Base-by-base conservation (phyloP, 1,140 invertebrate species). In the Leptopilina clavipes region DNA sequence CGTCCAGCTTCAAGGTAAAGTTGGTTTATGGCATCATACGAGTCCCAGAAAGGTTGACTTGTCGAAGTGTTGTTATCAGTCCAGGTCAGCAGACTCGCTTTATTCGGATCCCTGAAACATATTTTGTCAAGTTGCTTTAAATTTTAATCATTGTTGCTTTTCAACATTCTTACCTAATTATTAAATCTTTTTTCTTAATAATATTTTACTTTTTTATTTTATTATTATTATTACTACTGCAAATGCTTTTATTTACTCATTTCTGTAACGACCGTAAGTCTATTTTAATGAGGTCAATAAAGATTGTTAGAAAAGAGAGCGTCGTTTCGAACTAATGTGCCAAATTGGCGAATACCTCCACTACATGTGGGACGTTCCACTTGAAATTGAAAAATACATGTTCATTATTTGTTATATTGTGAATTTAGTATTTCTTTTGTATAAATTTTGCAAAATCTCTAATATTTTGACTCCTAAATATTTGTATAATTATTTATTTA, bases 21-120 rank as follows among this genome's bases (percentile, higher is more conserved):
- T 87, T 97, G 96, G 89, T 97, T 97, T 83, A 96, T 95, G 73
- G 95, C 94, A 86, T 97, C 96, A 85, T 97, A 97, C 0, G 94
- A 94, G 86, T 97, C 96, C 96, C 96, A 97, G 82, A 95, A 96
- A 7, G 94, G 95, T 73, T 90, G 86, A 76, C 89, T 90, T 73
- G 40, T 82, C n/a, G 73, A 70, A 14, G 75, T 77, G 72, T 65
- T 77, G 19, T 83, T 76, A 19, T 72, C 48, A 40, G 73, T 73
- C 44, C 85, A 78, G 31, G 44, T 79, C 52, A 83, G 77, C 22
- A 84, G 85, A 75, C 84, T 86, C 17, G 88, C 88, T 77, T 90
- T 91, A 87, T 95, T 95, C 1, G 94, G 94, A 87, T 95, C 94
- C 44, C 94, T 95, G 87, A 70, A 91, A 92, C 81, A 89, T 52